These are phyloP conservation scores for Chymomyza caudatula DNA, from an alignment of 2,888 invertebrate genomes.

Conservation along the genomic window DNA sequence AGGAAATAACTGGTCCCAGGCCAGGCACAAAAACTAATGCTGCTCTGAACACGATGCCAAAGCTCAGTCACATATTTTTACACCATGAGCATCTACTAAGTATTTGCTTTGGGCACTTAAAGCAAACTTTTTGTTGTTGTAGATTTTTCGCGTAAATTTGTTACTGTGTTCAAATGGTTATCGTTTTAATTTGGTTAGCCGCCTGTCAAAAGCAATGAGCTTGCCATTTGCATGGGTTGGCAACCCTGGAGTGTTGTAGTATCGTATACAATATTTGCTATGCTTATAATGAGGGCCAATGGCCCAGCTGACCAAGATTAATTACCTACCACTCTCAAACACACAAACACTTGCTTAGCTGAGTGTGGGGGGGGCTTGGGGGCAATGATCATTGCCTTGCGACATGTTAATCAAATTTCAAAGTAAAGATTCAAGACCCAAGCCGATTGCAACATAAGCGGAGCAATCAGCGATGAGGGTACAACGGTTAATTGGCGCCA, in stretches of 20 bases:
- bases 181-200: not conserved
- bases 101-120: too few relatives aligned
- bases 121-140: too few relatives aligned
- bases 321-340: not conserved
- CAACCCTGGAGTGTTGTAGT: not conserved
- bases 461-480: not conserved
- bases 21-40: too few relatives aligned
- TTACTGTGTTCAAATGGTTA: not conserved
- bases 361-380: not conserved
- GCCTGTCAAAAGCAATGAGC: not conserved
- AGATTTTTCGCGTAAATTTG: too few relatives aligned
- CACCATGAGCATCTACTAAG: too few relatives aligned
- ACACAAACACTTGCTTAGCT: not conserved
- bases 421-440: not conserved
- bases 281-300: not conserved
- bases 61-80: too few relatives aligned
- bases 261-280: not conserved
- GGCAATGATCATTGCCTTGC: not conserved
- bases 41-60: too few relatives aligned
- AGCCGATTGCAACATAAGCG: not conserved
- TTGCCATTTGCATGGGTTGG: not conserved
- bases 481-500: slow-evolving; percentile 1
- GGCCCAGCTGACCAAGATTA: not conserved
- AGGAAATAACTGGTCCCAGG: too few relatives aligned
- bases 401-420: not conserved